These are phyloP conservation scores for Lethrus apterus DNA, from an alignment of 1,140 invertebrate genomes.

Conservation along the genomic window DNA sequence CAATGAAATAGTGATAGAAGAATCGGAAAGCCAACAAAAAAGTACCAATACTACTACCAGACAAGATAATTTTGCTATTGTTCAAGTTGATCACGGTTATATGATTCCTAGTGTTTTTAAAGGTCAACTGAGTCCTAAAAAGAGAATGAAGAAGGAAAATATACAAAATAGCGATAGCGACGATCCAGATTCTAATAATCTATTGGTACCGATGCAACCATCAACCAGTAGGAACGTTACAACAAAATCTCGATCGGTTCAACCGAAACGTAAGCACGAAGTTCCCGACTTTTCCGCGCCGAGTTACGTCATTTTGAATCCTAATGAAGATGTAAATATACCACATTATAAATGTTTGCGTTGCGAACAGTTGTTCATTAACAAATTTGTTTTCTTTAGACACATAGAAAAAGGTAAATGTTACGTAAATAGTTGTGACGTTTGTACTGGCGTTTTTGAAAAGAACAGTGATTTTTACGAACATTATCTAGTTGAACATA, in stretches of 20 bases:
- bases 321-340: conserved; percentile 33
- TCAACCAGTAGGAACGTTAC: conserved; percentile 17
- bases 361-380: conserved; percentile 39
- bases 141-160: conserved; percentile 15
- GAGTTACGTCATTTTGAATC: conserved; percentile 29
- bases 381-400: conserved; percentile 36
- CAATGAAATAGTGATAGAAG: conserved; percentile 36
- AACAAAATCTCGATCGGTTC: not conserved
- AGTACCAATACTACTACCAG: conserved; percentile 8
- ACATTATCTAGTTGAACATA: conserved; percentile 38
- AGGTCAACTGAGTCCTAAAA: conserved; percentile 18
- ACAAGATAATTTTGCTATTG: conserved; percentile 23
- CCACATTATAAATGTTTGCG: conserved; percentile 36
- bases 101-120: conserved; percentile 27
- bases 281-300: conserved; percentile 38
- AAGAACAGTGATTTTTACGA: conserved; percentile 45
- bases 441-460: conserved; percentile 45
- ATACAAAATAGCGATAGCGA: conserved; percentile 9
- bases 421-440: conserved; percentile 42
- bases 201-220: conserved; percentile 6
- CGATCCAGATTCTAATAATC: conserved; percentile 2
- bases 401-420: conserved; percentile 40
- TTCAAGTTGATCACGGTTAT: conserved; percentile 36
- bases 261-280: conserved; percentile 27
- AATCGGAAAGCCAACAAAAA: conserved; percentile 18